A percentile compares a stretch with the other conserved stretches of the same genome.
phyloP scores from a whole-genome alignment of 2,888 invertebrate genomes.

The Boloria selene region DNA sequence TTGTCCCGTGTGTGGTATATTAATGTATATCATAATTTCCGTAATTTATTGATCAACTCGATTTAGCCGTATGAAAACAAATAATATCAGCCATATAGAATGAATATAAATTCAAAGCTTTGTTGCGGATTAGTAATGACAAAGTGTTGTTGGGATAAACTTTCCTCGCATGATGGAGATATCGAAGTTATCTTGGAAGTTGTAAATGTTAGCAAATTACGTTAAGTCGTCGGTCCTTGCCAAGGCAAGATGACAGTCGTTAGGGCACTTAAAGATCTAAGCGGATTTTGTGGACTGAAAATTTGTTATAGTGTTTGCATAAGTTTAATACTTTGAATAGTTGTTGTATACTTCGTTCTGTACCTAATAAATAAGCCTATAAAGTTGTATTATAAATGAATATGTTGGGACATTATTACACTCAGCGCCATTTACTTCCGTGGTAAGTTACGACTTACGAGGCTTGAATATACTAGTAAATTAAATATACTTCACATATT shows the following conservation, averaged over 20 bases:
- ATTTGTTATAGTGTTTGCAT: conserved; percentile 15
- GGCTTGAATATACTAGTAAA: no score
- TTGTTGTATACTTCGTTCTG: conserved; percentile 12
- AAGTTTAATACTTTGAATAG: conserved; percentile 24
- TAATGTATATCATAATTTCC: background rate
- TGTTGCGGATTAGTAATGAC: conserved; percentile 42
- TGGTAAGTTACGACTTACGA: no score
- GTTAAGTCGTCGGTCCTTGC: conserved; percentile 38
- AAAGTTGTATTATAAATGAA: conserved; percentile 4
- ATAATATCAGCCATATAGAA: conserved; percentile 36
- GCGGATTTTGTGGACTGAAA: conserved; percentile 24
- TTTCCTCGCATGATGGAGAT: conserved; percentile 38
- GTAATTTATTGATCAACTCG: conserved; percentile 13
- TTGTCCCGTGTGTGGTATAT: no score
- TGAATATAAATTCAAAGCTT: conserved; percentile 45
- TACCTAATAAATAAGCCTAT: background rate
- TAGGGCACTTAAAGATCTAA: conserved; percentile 26
- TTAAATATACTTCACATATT: no score
- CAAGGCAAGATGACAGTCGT: conserved; percentile 43
- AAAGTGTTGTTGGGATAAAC: conserved; percentile 39
- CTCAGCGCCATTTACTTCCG: no score
- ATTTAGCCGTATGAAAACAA: conserved; percentile 28
- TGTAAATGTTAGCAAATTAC: conserved; percentile 42
- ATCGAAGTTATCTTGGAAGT: conserved; percentile 41
- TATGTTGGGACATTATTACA: no score